These are phyloP conservation scores for Lithodes maja DNA, from an alignment of 2,888 invertebrate genomes.

Conservation along the genomic window DNA sequence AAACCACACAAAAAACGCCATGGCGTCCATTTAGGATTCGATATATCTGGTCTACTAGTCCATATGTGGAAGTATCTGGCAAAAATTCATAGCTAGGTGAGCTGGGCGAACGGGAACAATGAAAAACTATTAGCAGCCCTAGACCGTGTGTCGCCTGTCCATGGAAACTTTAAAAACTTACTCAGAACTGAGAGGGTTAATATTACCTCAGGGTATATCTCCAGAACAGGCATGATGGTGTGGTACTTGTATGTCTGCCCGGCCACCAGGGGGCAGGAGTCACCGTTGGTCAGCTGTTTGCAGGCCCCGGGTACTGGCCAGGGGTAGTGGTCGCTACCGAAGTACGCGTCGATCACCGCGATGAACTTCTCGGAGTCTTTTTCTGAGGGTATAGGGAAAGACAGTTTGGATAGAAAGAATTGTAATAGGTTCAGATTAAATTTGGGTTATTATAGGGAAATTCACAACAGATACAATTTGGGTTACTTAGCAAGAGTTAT, in stretches of 20 bases:
- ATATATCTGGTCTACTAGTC: no score
- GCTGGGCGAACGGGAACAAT: no score
- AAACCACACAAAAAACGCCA: no score
- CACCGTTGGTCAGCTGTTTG: slow-evolving; percentile 27
- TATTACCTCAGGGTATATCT: slow-evolving; percentile 45
- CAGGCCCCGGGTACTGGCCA: slow-evolving; percentile 78
- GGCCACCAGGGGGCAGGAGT: slow-evolving; percentile 42
- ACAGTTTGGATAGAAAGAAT: neutral
- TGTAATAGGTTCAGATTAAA: neutral
- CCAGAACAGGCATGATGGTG: slow-evolving; percentile 56
- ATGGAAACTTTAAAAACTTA: no score
- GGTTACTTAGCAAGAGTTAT: no score
- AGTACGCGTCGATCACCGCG: slow-evolving; percentile 39
- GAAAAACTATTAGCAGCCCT: no score
- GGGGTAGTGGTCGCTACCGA: slow-evolving; percentile 75
- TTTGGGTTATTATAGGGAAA: no score
- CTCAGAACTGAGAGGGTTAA: neutral
- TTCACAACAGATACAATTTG: no score
- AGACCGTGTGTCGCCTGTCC: no score
- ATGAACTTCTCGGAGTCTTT: neutral
- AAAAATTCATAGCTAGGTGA: no score
- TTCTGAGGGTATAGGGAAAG: neutral
- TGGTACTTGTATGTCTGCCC: slow-evolving; percentile 47
- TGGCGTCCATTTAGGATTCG: no score
- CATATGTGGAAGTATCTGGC: no score